Conservation (phyloP, 2,888 invertebrate species). For the Eilema depressum region DNA sequence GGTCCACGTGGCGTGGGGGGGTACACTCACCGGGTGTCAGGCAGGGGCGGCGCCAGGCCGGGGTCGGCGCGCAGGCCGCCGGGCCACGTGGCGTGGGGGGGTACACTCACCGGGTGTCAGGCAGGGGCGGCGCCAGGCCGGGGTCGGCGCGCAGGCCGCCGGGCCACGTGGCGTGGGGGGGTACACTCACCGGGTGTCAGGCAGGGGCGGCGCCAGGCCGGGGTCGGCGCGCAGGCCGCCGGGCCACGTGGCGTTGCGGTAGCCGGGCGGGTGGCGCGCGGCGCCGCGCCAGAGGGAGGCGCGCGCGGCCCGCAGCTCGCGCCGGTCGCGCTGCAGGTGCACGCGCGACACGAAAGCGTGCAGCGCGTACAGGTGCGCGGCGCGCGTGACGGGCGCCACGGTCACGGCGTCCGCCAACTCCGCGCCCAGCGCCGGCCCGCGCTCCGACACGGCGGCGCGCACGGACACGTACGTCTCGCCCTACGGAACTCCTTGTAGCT, state of each 20-base stretch:
- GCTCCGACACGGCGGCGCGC: constrained; percentile 6
- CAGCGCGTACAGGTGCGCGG: constrained; percentile 89
- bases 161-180: constrained; percentile 92
- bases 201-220: constrained; percentile 78
- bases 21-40: constrained; percentile 80
- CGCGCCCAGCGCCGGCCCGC: constrained; percentile 15
- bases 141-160: constrained; percentile 87
- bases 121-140: constrained; percentile 78
- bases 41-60: constrained; percentile 78
- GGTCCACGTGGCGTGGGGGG: constrained; percentile 88
- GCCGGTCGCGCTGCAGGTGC: constrained; percentile 71
- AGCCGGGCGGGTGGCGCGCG: constrained; percentile 64
- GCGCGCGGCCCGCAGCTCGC: constrained; percentile 46
- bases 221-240: constrained; percentile 87
- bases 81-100: too few relatives aligned
- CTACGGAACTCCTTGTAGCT: background rate
- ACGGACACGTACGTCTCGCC: constrained; percentile 24
- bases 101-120: constrained; percentile 80
- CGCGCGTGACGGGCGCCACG: constrained; percentile 88
- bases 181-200: constrained; percentile 80
- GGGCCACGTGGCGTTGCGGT: constrained; percentile 92
- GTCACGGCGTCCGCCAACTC: constrained; percentile 86
- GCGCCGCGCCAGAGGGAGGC: constrained; percentile 54
- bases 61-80: constrained; percentile 74
- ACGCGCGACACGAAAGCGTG: constrained; percentile 89